Evolutionary conservation across 2,888 invertebrate species (phyloP).

Genomic region (Chamaedrilus cognettii): DNA sequence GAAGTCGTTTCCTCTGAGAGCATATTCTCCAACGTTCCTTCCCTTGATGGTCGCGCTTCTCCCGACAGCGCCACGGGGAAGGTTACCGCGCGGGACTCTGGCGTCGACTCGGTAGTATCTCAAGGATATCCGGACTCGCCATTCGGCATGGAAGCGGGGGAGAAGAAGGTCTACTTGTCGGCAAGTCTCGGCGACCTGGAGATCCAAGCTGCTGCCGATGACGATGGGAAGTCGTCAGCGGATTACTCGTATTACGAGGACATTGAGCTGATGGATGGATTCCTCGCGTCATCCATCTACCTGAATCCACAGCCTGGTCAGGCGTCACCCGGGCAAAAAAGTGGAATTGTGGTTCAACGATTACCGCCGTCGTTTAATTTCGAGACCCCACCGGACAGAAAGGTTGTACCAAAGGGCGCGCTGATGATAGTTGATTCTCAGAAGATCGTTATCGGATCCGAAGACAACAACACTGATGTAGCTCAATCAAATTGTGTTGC

Average conservation of each 20-base stretch:
- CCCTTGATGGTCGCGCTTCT: background rate
- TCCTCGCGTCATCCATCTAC: constrained; percentile 24
- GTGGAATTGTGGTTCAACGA: too few species aligned
- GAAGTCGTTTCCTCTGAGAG: background rate
- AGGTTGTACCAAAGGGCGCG: constrained; percentile 14
- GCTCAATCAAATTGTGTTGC: too few species aligned
- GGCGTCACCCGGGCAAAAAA: background rate
- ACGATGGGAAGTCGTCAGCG: constrained; percentile 19
- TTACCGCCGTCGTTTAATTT: background rate
- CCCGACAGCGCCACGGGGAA: background rate
- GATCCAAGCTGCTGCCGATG: background rate
- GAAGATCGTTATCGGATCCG: background rate
- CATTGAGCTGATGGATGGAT: constrained; percentile 31
- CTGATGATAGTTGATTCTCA: constrained; percentile 11
- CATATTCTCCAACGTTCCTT: background rate
- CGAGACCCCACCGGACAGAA: constrained; percentile 13
- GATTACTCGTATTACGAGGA: constrained; percentile 41
- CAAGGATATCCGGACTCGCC: constrained; percentile 22
- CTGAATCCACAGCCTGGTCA: constrained; percentile 32
- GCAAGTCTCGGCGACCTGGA: background rate
- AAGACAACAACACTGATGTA: constrained; percentile 6
- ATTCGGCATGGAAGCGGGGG: constrained; percentile 3
- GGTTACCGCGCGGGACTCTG: constrained; percentile 23
- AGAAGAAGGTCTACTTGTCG: background rate
- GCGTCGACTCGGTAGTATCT: constrained; percentile 25